Conservation (phyloP, 2,113 vertebrate genomes). For the Phalacrocorax aristotelis region DNA sequence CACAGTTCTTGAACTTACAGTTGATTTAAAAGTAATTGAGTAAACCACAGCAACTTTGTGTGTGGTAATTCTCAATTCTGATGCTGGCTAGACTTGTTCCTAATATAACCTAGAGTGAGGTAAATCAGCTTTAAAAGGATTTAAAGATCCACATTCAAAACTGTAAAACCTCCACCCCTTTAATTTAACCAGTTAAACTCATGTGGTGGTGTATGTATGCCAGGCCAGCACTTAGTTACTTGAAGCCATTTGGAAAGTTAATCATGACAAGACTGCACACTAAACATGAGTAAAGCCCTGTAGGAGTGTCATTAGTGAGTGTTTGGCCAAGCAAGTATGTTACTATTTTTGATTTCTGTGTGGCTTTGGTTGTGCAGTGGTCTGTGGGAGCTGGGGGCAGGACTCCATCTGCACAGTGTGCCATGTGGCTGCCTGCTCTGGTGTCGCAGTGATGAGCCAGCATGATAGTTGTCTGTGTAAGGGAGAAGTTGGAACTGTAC, state of each 20-base stretch:
- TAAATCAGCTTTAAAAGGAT: background rate
- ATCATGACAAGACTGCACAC: background rate
- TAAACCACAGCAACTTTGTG: background rate
- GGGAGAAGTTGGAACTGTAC: background rate
- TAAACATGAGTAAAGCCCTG: background rate
- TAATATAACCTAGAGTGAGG: background rate
- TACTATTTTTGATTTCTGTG: background rate
- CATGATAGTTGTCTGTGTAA: background rate
- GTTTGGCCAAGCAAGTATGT: background rate
- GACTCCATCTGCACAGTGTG: fast-evolving
- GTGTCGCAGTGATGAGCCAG: background rate
- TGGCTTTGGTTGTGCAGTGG: background rate
- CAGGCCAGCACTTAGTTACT: background rate
- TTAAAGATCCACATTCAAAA: background rate
- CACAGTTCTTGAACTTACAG: background rate
- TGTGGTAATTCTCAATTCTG: background rate
- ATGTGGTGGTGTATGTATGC: background rate
- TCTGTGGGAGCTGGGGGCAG: background rate
- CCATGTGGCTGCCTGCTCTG: background rate
- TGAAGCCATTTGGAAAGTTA: background rate
- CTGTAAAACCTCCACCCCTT: background rate
- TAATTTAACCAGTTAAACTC: background rate
- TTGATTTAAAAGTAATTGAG: background rate
- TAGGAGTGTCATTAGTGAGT: background rate
- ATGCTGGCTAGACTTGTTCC: background rate